Percentiles rank a stretch among this genome's conserved stretches.
Evolutionary conservation across 2,113 vertebrate species (phyloP).

Genomic region (Nipponia nippon): DNA sequence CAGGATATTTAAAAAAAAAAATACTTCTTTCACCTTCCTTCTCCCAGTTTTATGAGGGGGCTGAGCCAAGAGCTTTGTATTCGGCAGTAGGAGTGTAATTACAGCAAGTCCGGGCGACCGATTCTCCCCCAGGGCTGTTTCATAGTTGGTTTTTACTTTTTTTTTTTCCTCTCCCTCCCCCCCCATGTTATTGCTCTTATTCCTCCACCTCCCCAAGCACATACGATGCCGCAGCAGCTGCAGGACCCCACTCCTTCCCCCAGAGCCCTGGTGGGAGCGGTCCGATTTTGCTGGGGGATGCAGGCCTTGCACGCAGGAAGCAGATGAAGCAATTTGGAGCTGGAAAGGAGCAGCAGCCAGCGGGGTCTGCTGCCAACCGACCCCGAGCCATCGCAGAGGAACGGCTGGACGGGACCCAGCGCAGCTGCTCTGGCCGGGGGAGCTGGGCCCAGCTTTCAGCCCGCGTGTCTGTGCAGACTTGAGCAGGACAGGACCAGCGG

Average conservation of each 20-base stretch:
- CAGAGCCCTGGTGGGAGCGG: neutral
- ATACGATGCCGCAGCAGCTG: neutral
- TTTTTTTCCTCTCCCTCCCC: too few relatives aligned
- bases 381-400: neutral
- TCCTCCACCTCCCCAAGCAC: neutral
- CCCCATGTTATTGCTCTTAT: neutral
- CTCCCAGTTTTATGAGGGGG: slow-evolving; percentile 2
- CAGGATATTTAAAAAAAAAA: neutral
- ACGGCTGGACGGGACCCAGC: neutral
- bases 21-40: slow-evolving; percentile 6
- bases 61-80: neutral
- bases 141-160: neutral
- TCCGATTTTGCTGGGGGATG: neutral
- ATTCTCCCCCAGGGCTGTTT: neutral
- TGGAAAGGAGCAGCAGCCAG: neutral
- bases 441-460: neutral
- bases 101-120: neutral
- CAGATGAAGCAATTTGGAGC: neutral
- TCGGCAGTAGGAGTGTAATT: neutral
- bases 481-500: neutral
- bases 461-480: neutral
- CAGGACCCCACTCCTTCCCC: neutral
- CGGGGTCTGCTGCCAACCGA: neutral
- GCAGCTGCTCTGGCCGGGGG: slow-evolving; percentile 13
- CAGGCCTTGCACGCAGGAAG: neutral